Percentiles rank a stretch among this genome's conserved stretches.
Evolutionary conservation across 92 coral and sea anemone species (phyloP).

Genomic region (Blastomussa wellsi): DNA sequence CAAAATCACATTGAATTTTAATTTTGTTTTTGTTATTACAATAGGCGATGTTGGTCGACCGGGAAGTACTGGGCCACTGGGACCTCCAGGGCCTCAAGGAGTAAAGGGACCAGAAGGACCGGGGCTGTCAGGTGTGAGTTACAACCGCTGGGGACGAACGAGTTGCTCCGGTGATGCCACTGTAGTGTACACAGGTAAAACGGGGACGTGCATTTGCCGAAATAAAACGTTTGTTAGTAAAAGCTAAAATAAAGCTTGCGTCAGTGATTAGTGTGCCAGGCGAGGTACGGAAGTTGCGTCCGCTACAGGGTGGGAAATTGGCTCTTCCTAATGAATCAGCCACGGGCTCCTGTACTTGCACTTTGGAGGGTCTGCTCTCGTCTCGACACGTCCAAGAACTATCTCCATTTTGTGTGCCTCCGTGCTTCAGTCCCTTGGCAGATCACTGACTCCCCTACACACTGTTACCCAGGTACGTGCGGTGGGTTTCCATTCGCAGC

Average conservation of each 20-base stretch:
- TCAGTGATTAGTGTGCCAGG: background rate
- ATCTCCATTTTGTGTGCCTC: background rate
- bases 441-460: background rate
- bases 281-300: background rate
- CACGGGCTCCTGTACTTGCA: too few relatives aligned
- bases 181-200: slow-evolving; percentile 63
- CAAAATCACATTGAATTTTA: background rate
- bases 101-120: slow-evolving; percentile 10
- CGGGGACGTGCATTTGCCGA: background rate
- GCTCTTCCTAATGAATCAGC: too few relatives aligned
- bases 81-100: slow-evolving; percentile 25
- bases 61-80: slow-evolving; percentile 28
- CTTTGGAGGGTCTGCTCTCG: too few relatives aligned
- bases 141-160: slow-evolving; percentile 74
- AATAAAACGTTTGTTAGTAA: background rate
- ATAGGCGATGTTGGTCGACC: slow-evolving; percentile 18
- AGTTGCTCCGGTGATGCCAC: slow-evolving; percentile 40
- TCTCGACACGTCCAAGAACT: too few relatives aligned
- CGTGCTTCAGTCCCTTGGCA: background rate
- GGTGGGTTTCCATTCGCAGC: too few relatives aligned
- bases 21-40: background rate
- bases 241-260: background rate
- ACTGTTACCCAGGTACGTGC: background rate
- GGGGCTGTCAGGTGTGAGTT: slow-evolving; percentile 35
- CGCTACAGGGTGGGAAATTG: too few relatives aligned